These are phyloP conservation scores for Alfaro cultratus DNA, from an alignment of 2,797 vertebrate species.

Conservation along the genomic window DNA sequence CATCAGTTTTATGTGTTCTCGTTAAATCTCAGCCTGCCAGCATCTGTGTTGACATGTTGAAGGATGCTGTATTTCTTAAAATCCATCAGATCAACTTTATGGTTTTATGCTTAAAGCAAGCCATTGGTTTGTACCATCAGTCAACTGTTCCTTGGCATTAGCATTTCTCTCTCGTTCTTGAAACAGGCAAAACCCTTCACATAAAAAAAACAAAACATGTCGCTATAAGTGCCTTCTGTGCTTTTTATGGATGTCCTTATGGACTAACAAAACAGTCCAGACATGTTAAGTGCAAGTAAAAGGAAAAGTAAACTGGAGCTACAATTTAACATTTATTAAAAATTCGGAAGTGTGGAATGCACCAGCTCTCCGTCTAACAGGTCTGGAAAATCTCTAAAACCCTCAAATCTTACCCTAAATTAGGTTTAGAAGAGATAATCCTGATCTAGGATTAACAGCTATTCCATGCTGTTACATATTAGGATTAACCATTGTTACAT, in stretches of 20 bases:
- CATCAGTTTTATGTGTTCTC: background rate
- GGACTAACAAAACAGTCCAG: background rate
- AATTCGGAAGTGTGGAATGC: background rate
- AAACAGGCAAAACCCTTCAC: slow-evolving; percentile 11
- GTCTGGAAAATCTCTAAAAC: too few relatives aligned
- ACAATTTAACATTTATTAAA: background rate
- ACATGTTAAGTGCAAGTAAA: background rate
- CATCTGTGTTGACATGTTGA: background rate
- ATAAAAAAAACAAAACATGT: background rate
- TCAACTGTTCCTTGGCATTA: background rate
- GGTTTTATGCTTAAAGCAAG: background rate
- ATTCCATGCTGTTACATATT: too few relatives aligned
- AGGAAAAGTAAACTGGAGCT: background rate
- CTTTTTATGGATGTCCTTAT: background rate
- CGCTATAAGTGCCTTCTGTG: background rate
- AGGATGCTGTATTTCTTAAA: slow-evolving; percentile 1
- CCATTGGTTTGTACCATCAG: background rate
- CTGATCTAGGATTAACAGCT: too few relatives aligned
- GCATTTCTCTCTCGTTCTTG: background rate
- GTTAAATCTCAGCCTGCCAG: slow-evolving; percentile 4
- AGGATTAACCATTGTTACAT: too few relatives aligned
- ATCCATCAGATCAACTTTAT: background rate
- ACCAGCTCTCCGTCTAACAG: too few relatives aligned
- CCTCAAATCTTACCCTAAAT: too few relatives aligned
- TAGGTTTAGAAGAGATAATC: too few relatives aligned